Evolutionary conservation across 2,797 vertebrate genomes (phyloP).

Genomic region (Fistularia commersonii): DNA sequence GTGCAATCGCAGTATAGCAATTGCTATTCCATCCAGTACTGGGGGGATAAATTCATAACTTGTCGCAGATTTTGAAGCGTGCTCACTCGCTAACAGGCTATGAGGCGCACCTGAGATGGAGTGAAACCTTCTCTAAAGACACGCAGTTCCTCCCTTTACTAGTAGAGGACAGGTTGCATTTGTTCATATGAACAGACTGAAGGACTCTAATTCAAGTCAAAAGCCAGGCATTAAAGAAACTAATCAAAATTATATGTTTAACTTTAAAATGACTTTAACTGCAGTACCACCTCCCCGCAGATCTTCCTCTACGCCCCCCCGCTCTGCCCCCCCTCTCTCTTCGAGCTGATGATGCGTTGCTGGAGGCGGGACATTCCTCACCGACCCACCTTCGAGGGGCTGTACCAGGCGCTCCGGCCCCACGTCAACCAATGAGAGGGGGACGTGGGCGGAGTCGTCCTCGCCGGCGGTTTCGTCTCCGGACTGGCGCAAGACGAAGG

Average conservation of each 20-base stretch:
- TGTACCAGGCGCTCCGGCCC: conserved; percentile 81
- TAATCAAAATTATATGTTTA: background rate
- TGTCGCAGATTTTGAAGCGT: too few species aligned
- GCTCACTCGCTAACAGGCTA: too few species aligned
- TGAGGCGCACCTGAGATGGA: too few species aligned
- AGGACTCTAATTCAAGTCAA: too few species aligned
- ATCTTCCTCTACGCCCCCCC: conserved; percentile 80
- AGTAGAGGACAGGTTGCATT: too few species aligned
- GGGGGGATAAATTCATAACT: background rate
- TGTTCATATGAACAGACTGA: too few species aligned
- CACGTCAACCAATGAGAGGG: conserved; percentile 72
- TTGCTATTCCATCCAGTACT: background rate
- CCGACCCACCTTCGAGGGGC: conserved; percentile 77
- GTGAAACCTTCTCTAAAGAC: too few species aligned
- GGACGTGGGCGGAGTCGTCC: background rate
- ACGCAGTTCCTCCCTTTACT: too few species aligned
- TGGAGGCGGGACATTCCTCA: conserved; percentile 82
- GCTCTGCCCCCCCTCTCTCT: conserved; percentile 80
- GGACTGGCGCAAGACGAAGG: conserved; percentile 4
- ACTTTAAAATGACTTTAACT: background rate
- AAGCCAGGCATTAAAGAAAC: too few species aligned
- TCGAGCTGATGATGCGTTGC: conserved; percentile 84
- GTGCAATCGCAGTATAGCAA: background rate
- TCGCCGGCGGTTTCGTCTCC: background rate
- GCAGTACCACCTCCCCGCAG: conserved; percentile 40